These are phyloP conservation scores for Acronicta psi DNA, from an alignment of 2,888 invertebrate species.

Conservation along the genomic window DNA sequence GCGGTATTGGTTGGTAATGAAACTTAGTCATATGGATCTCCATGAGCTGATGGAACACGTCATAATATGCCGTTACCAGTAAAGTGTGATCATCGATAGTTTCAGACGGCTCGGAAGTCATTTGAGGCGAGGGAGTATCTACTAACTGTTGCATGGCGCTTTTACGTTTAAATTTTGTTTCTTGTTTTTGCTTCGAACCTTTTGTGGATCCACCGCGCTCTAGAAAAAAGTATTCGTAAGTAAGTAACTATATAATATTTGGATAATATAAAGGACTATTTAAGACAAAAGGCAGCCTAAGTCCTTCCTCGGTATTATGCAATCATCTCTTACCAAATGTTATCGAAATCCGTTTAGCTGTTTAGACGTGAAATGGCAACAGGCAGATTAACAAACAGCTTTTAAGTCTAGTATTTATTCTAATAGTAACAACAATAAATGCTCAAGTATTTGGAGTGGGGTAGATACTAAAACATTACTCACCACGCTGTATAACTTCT, in stretches of 20 bases:
- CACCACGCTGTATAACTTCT: conserved; percentile 49
- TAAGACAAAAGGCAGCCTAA: too few species aligned
- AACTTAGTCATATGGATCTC: conserved; percentile 63
- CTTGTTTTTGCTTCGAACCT: conserved; percentile 4
- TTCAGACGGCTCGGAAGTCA: not conserved
- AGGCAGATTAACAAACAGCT: too few species aligned
- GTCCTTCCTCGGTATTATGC: too few species aligned
- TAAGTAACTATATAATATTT: too few species aligned
- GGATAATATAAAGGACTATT: too few species aligned
- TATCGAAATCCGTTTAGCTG: too few species aligned
- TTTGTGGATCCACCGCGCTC: conserved; percentile 44
- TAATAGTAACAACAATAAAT: too few species aligned
- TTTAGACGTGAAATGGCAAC: too few species aligned
- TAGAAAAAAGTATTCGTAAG: conserved; percentile 22
- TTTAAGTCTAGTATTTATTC: too few species aligned
- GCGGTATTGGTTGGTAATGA: conserved; percentile 50
- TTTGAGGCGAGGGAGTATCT: not conserved
- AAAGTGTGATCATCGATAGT: conserved; percentile 30
- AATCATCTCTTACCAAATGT: too few species aligned
- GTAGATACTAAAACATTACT: conserved; percentile 16
- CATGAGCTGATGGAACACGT: conserved; percentile 59
- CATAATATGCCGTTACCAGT: conserved; percentile 59
- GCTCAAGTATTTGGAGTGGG: too few species aligned
- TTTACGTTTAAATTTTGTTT: conserved; percentile 16
- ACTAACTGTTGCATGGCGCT: not conserved